Evolutionary conservation across 2,888 invertebrate species (phyloP), one percentile per base, ranked within the genome.

Genomic region (Epiblema foenella): DNA sequence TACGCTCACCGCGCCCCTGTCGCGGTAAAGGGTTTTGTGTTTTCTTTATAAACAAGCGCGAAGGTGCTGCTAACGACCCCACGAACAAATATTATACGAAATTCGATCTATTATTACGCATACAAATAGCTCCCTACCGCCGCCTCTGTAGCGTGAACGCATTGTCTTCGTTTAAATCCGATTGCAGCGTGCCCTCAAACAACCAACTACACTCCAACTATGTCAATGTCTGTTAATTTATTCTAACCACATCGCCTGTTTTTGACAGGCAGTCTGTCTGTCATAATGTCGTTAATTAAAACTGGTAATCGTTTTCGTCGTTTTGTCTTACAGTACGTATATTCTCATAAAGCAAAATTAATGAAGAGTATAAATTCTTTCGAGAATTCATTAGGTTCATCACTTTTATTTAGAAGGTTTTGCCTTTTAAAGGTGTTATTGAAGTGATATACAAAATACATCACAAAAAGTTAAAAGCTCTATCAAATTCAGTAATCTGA

Each of bases 11-110:
- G 74, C 76, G 77, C 73, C 80, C 76, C 78, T 76, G 71, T 69
- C 74, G 78, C 81, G 81, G 84, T 82, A 85, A 89, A 90, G 89
- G 91, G 90, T 89, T 91, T 89, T 92, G 90, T 92, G 90, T 92
- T 93, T 93, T 92, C 91, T 91, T 92, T 91, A 90, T 88, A 91
- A 91, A 91, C 90, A 92, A 89, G 83, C 87, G 86, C 83, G 88
- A 89, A 93, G 92, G 92, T 91, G 91, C 88, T 86, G 91, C 85
- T 93, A 93, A 92, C 91, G 90, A 93, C 90, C 90, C 91, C 85
- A 85, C 86, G 89, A 91, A 92, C 91, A 93, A 93, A 93, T 91
- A n/a, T n/a, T n/a, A n/a, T n/a, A 93, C 91, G 91, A 93, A 93
- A 93, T 92, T 93, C 90, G 91, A 93, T 93, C 91, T 88, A 84